Conservation (phyloP, 2,797 vertebrate species). For the Setipinna tenuifilis region DNA sequence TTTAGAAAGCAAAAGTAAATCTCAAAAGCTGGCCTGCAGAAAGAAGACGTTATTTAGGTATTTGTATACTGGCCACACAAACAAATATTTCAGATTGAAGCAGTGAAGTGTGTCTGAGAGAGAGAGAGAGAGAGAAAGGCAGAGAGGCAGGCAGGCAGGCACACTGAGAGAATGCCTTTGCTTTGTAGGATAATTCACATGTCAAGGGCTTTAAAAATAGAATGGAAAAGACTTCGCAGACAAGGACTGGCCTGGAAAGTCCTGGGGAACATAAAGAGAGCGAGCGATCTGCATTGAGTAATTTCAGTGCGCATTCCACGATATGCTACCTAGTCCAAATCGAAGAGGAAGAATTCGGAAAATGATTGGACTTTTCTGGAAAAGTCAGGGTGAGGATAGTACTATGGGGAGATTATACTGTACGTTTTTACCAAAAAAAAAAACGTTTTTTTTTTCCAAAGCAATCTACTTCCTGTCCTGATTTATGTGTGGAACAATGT, state of each 20-base stretch:
- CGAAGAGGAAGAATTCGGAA: background rate
- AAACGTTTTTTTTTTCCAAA: background rate
- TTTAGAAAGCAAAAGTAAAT: background rate
- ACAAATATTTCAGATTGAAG: background rate
- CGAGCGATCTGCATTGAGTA: background rate
- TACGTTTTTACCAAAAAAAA: background rate
- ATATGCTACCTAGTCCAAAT: background rate
- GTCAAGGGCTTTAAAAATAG: background rate
- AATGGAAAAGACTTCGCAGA: background rate
- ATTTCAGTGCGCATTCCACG: background rate
- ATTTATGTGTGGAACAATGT: background rate
- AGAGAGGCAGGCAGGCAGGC: background rate
- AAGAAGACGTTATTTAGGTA: background rate
- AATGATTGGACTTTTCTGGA: background rate
- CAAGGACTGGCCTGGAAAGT: background rate
- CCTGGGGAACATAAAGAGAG: background rate
- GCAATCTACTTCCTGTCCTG: background rate
- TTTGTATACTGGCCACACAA: background rate
- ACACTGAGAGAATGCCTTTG: background rate
- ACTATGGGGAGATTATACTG: background rate
- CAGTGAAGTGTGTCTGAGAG: background rate
- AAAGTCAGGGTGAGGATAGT: background rate
- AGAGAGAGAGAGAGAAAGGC: background rate
- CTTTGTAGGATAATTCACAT: background rate
- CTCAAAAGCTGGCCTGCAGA: background rate